Evolutionary conservation across 1,140 invertebrate genomes (phyloP).

Genomic region (Ridgeia piscesae): DNA sequence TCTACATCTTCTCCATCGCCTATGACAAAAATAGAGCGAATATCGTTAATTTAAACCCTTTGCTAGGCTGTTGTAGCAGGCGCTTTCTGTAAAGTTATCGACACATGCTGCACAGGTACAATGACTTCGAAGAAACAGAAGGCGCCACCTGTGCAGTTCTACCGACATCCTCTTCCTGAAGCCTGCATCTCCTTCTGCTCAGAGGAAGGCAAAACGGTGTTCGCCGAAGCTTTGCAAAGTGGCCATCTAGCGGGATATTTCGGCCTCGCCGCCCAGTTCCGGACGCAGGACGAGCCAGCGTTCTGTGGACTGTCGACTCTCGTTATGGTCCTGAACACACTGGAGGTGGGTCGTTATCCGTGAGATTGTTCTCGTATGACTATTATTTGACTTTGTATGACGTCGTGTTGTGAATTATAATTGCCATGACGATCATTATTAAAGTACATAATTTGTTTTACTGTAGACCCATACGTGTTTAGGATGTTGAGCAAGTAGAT

Average conservation of each 20-base stretch:
- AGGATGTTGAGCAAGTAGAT: too few species aligned
- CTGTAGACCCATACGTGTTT: too few species aligned
- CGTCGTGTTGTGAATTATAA: too few species aligned
- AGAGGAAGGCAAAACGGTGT: slow-evolving; percentile 50
- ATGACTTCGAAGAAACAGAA: neutral
- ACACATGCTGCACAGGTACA: neutral
- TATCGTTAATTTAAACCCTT: too few species aligned
- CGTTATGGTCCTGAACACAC: slow-evolving; percentile 52
- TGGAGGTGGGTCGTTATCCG: slow-evolving; percentile 36
- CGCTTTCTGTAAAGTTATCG: too few species aligned
- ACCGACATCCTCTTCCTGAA: slow-evolving; percentile 47
- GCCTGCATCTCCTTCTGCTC: slow-evolving; percentile 51
- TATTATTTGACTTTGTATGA: too few species aligned
- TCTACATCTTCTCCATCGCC: too few species aligned
- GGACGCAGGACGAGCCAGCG: slow-evolving; percentile 57
- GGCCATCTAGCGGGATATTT: slow-evolving; percentile 53
- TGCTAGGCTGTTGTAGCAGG: too few species aligned
- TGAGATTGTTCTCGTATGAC: too few species aligned
- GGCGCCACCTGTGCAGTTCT: slow-evolving; percentile 39
- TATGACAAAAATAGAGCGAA: too few species aligned
- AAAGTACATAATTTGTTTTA: too few species aligned
- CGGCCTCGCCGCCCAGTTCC: slow-evolving; percentile 52
- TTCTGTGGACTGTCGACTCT: slow-evolving; percentile 58
- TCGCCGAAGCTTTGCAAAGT: slow-evolving; percentile 44
- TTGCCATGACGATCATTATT: too few species aligned